Percentiles rank a stretch among this genome's conserved stretches.
phyloP scores from a whole-genome alignment of 2,113 vertebrate genomes.

The Tretioscincus oriximinensis region DNA sequence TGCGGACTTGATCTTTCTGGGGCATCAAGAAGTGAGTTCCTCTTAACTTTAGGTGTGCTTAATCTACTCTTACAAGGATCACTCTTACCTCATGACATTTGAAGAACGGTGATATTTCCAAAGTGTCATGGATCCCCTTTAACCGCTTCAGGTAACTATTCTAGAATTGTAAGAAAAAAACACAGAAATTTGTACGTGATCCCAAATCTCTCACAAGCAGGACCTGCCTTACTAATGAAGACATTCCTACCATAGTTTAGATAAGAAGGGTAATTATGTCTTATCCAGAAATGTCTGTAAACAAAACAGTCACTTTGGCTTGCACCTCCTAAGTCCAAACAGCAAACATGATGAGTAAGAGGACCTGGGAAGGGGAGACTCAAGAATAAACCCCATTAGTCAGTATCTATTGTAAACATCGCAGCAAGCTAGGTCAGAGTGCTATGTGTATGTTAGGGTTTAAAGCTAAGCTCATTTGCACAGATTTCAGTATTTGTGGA shows the following conservation, averaged over 20 bases:
- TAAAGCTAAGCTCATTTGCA: constrained; percentile 31
- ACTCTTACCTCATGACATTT: constrained; percentile 89
- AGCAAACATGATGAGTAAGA: background rate
- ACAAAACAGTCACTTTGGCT: background rate
- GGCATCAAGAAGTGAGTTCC: too few species aligned
- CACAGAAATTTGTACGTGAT: background rate
- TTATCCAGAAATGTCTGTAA: background rate
- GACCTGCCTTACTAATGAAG: background rate
- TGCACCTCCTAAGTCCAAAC: background rate
- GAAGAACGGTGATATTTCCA: constrained; percentile 92
- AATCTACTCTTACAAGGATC: background rate
- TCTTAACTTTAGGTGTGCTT: background rate
- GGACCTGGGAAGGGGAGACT: background rate
- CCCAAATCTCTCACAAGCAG: background rate
- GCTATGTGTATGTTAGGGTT: background rate
- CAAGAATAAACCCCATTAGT: background rate
- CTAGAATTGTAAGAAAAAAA: constrained; percentile 68
- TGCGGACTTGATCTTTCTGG: too few species aligned
- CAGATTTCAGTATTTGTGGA: background rate
- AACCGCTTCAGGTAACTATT: constrained; percentile 84
- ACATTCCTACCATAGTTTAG: background rate
- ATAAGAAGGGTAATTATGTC: background rate
- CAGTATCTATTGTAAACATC: rapidly evolving
- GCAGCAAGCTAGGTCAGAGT: background rate
- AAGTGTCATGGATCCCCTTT: constrained; percentile 81